These are phyloP conservation scores for Chaetogeoica ovagalla DNA, from an alignment of 2,888 invertebrate species.

Conservation along the genomic window DNA sequence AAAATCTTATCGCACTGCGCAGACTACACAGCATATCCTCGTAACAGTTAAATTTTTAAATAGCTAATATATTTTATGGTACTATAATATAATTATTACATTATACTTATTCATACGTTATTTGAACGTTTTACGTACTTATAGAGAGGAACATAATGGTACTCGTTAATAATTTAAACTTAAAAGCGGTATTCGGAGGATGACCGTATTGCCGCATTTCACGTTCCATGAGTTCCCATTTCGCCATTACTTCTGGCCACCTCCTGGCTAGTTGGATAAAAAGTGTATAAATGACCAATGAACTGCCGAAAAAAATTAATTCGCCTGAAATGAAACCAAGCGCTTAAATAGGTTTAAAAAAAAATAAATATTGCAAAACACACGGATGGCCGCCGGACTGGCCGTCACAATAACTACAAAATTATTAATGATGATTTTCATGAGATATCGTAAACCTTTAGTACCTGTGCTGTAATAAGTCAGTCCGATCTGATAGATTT, in stretches of 20 bases:
- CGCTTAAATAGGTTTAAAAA: too few relatives aligned
- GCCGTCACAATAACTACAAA: background rate
- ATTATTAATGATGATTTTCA: background rate
- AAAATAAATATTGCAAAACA: background rate
- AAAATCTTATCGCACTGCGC: too few relatives aligned
- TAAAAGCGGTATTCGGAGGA: conserved; percentile 57
- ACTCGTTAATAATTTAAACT: conserved; percentile 58
- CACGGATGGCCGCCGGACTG: background rate
- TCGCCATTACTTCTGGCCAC: conserved; percentile 63
- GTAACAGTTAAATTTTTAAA: too few relatives aligned
- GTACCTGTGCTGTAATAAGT: conserved; percentile 61
- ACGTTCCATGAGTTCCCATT: conserved; percentile 59
- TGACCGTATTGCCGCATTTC: conserved; percentile 58
- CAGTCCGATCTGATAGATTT: conserved; percentile 69
- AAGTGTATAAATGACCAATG: conserved; percentile 63
- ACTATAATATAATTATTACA: background rate
- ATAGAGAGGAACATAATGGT: conserved; percentile 58
- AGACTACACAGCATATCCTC: too few relatives aligned
- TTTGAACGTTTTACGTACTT: conserved; percentile 56
- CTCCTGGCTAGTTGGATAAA: conserved; percentile 63
- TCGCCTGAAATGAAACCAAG: conserved; percentile 58
- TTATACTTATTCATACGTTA: background rate
- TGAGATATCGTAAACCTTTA: background rate
- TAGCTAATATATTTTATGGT: too few relatives aligned
- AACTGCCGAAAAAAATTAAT: conserved; percentile 65